phyloP scores from a whole-genome alignment of 2,113 vertebrate species.

The Lichenostomus cassidix region DNA sequence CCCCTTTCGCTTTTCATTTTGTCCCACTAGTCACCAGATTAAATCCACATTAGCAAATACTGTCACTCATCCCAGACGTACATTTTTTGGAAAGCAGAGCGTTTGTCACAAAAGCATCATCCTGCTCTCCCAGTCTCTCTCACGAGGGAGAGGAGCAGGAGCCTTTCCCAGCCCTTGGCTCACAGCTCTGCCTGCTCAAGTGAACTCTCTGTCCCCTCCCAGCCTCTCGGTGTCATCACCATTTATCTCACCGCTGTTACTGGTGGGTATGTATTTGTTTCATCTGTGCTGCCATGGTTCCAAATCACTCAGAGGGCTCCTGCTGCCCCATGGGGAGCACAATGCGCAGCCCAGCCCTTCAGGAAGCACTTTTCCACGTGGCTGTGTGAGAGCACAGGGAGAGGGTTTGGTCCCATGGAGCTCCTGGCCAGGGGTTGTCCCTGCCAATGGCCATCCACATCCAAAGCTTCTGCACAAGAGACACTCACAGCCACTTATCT shows the following conservation, averaged over 20 bases:
- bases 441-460: not conserved
- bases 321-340: not conserved
- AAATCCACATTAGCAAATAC: constrained; percentile 42
- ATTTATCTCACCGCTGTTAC: accelerated
- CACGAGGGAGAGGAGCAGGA: not conserved
- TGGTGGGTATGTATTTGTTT: too few relatives aligned
- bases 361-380: not conserved
- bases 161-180: not conserved
- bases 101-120: not conserved
- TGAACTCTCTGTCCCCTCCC: not conserved
- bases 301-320: not conserved
- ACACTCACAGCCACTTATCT: not conserved
- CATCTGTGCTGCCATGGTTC: not conserved
- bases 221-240: not conserved
- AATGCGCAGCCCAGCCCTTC: not conserved
- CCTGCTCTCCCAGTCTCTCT: not conserved
- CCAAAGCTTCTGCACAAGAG: not conserved
- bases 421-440: not conserved
- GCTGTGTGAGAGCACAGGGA: not conserved
- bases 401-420: not conserved
- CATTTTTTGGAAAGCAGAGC: not conserved
- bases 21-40: not conserved
- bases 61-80: constrained; percentile 21
- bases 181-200: not conserved
- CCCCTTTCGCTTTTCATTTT: constrained; percentile 23